phyloP scores from a whole-genome alignment of 2,797 vertebrate genomes.

The Euthynnus affinis region DNA sequence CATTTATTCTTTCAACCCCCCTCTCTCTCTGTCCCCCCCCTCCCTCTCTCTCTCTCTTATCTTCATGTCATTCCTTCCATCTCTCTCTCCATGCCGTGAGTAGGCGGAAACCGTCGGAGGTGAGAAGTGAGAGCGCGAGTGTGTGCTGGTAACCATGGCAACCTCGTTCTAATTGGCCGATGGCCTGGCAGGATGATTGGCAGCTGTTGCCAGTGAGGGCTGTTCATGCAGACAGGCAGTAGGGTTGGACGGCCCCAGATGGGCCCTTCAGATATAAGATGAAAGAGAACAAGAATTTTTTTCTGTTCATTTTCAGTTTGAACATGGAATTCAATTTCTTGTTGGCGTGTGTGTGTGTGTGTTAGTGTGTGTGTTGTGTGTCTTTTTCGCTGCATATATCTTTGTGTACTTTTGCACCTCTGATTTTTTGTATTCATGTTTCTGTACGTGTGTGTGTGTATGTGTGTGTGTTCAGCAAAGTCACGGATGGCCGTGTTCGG shows the following conservation, averaged over 20 bases:
- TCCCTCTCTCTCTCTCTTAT: constrained; percentile 31
- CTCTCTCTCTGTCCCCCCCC: constrained; percentile 26
- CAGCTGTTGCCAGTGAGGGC: constrained; percentile 73
- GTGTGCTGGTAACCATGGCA: constrained; percentile 76
- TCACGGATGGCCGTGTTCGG: constrained; percentile 22
- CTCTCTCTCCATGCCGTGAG: constrained; percentile 66
- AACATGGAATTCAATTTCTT: constrained; percentile 30
- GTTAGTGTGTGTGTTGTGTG: neutral
- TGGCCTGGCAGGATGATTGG: constrained; percentile 77
- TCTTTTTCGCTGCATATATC: neutral
- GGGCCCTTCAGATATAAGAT: constrained; percentile 52
- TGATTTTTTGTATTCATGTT: neutral
- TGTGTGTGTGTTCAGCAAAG: constrained; percentile 2
- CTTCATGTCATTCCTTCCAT: constrained; percentile 43
- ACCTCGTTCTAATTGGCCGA: constrained; percentile 79
- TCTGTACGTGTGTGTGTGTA: neutral
- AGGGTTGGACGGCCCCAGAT: constrained; percentile 62
- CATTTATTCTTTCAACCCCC: constrained; percentile 15
- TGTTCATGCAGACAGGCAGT: constrained; percentile 67
- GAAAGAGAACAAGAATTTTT: constrained; percentile 26
- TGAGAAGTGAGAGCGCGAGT: constrained; percentile 74
- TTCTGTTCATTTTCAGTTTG: constrained; percentile 27
- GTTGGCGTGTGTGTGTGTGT: neutral
- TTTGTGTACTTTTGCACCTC: neutral
- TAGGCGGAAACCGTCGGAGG: constrained; percentile 75